A percentile compares a stretch with the other conserved stretches of the same genome.
Evolutionary conservation across 2,888 invertebrate species (phyloP).

Genomic region (Oscheius onirici): DNA sequence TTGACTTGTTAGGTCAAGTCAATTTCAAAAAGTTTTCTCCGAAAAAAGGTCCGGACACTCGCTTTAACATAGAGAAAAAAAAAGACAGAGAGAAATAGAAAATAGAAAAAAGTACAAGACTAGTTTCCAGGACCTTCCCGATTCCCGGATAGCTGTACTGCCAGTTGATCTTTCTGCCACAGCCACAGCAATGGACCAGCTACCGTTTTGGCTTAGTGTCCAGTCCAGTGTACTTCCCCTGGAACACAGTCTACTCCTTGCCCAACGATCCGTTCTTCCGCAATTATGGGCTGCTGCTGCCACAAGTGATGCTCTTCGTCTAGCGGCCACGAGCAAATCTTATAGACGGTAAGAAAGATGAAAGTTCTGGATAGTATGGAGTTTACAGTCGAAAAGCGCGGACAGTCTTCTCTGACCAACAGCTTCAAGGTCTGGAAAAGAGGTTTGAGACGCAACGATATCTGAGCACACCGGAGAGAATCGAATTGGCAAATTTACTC

Average conservation of each 20-base stretch:
- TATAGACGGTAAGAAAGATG: constrained; percentile 81
- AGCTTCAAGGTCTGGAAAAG: constrained; percentile 68
- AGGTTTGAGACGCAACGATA: constrained; percentile 67
- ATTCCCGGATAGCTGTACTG: constrained; percentile 4
- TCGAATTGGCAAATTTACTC: constrained; percentile 64
- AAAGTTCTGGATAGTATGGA: not conserved
- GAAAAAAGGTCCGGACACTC: too few species aligned
- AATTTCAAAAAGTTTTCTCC: too few species aligned
- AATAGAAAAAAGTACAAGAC: too few species aligned
- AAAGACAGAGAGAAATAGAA: too few species aligned
- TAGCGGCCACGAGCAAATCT: constrained; percentile 80
- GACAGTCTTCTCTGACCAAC: constrained; percentile 82
- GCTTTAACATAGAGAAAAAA: too few species aligned
- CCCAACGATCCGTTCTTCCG: constrained; percentile 51
- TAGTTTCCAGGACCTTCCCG: not conserved
- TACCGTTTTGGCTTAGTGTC: constrained; percentile 34
- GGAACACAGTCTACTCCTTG: constrained; percentile 46
- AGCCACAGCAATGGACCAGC: constrained; percentile 9
- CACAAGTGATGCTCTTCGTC: constrained; percentile 43
- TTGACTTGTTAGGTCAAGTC: too few species aligned
- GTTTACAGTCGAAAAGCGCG: constrained; percentile 79
- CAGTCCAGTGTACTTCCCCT: constrained; percentile 28
- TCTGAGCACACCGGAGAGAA: constrained; percentile 68
- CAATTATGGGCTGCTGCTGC: constrained; percentile 52
- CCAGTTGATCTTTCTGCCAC: constrained; percentile 28